Conservation (phyloP, 2,888 invertebrate genomes). For the Oligia fasciuncula region DNA sequence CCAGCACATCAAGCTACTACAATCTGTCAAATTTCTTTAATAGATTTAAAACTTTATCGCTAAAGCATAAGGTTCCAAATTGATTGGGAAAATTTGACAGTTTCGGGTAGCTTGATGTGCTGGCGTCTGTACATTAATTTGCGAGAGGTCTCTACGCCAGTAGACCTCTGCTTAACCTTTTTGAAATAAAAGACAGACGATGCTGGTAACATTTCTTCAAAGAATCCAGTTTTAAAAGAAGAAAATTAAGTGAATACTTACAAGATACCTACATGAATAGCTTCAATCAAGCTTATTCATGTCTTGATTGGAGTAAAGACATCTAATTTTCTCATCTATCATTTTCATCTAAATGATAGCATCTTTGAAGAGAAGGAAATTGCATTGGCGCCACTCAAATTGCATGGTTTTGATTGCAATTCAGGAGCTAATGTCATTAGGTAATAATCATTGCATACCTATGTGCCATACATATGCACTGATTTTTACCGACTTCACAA, state of each 20-base stretch:
- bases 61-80: too few relatives aligned
- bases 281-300: slow-evolving; percentile 59
- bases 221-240: not conserved
- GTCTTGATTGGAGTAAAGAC: slow-evolving; percentile 21
- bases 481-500: too few relatives aligned
- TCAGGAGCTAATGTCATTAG: not conserved
- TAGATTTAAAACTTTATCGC: too few relatives aligned
- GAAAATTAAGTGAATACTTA: not conserved
- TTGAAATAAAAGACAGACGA: not conserved
- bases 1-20: too few relatives aligned
- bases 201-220: not conserved
- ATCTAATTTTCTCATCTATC: slow-evolving; percentile 38
- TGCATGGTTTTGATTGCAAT: slow-evolving; percentile 1
- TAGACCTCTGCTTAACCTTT: not conserved
- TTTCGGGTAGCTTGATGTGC: too few relatives aligned
- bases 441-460: not conserved
- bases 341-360: slow-evolving; percentile 18
- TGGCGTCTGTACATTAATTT: not conserved
- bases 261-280: slow-evolving; percentile 50
- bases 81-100: too few relatives aligned
- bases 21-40: too few relatives aligned
- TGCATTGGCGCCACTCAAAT: slow-evolving; percentile 14
- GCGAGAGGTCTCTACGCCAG: not conserved
- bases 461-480: not conserved
- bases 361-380: slow-evolving; percentile 15